Evolutionary conservation across 92 coral and sea anemone genomes (phyloP).

Genomic region (Nematostella vectensis): DNA sequence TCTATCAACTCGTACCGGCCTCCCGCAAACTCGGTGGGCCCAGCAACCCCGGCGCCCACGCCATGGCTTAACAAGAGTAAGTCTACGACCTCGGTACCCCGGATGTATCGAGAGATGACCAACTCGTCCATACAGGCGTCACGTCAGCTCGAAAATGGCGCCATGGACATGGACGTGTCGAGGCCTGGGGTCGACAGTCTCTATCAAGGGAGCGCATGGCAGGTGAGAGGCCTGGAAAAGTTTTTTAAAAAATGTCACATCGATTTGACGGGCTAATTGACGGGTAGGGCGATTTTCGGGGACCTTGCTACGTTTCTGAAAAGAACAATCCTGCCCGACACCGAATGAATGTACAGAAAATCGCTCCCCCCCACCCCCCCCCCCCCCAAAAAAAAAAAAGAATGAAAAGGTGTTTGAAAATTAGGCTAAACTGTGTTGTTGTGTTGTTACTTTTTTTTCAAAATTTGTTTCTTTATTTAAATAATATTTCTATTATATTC

Average conservation of each 20-base stretch:
- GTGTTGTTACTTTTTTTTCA: too few relatives aligned
- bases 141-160: conserved; percentile 52
- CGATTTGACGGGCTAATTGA: too few relatives aligned
- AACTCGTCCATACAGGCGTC: conserved; percentile 55
- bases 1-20: conserved; percentile 6
- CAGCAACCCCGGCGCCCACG: conserved; percentile 73
- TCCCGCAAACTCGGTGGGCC: conserved; percentile 23
- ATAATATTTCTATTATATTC: neutral
- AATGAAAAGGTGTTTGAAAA: too few relatives aligned
- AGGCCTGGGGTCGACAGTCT: conserved; percentile 40
- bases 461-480: neutral
- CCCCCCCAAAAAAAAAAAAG: too few relatives aligned
- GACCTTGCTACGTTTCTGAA: too few relatives aligned
- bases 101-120: conserved; percentile 25
- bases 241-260: neutral
- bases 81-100: conserved; percentile 20
- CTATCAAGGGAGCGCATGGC: conserved; percentile 54
- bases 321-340: too few relatives aligned
- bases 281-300: neutral
- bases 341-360: too few relatives aligned
- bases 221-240: conserved; percentile 50
- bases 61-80: conserved; percentile 43
- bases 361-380: too few relatives aligned
- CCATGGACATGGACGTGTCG: conserved; percentile 48
- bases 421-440: too few relatives aligned